Conservation (phyloP, 1,140 invertebrate genomes). For the Cotesia vestalis region DNA sequence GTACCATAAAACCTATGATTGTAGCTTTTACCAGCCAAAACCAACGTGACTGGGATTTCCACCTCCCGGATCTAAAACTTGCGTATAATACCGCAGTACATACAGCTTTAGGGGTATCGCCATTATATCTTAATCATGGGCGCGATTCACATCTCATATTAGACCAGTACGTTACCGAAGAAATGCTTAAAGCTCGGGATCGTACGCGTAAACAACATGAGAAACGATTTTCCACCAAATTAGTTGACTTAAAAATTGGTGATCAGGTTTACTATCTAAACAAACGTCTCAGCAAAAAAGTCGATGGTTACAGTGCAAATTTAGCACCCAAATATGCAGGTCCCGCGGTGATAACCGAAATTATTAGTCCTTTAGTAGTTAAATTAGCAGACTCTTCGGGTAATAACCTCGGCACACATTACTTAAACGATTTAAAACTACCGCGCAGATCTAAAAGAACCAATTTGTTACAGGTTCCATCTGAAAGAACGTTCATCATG, state of each 20-base stretch:
- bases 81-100: no score
- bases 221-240: no score
- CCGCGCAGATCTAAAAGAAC: neutral
- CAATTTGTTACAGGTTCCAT: no score
- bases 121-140: neutral
- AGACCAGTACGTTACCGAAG: neutral
- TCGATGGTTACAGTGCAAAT: neutral
- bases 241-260: no score
- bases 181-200: neutral
- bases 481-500: no score
- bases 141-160: neutral
- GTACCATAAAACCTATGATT: no score
- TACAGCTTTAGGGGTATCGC: neutral
- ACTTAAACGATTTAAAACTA: neutral
- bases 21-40: no score
- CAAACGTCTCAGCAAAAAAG: neutral
- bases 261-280: no score
- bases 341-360: neutral
- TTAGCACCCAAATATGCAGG: neutral
- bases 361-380: neutral
- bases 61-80: constrained; percentile 21
- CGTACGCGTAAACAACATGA: no score
- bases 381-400: neutral
- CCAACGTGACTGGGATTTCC: no score
- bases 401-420: neutral